phyloP scores from a whole-genome alignment of 2,888 invertebrate genomes.

The Metopia argyrocephala region DNA sequence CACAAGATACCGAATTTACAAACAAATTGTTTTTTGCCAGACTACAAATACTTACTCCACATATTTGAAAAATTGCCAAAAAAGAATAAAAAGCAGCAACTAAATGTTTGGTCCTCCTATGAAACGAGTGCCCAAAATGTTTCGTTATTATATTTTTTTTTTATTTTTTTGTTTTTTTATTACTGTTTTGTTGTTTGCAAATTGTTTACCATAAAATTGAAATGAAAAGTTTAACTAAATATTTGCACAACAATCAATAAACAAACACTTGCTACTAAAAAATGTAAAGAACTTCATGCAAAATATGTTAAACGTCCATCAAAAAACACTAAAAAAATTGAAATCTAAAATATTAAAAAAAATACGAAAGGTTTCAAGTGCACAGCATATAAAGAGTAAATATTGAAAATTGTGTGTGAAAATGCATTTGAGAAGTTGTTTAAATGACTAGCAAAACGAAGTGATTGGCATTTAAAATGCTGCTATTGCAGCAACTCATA shows the following conservation, averaged over 20 bases:
- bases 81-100: too few species aligned
- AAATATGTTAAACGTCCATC: not conserved
- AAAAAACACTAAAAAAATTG: not conserved
- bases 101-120: too few species aligned
- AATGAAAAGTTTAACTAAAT: conserved; percentile 10
- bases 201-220: not conserved
- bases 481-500: not conserved
- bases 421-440: not conserved
- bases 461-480: not conserved
- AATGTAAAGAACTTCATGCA: too few species aligned
- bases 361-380: not conserved
- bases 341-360: too few species aligned
- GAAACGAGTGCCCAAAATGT: too few species aligned
- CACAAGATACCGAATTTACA: too few species aligned
- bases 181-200: not conserved
- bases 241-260: not conserved
- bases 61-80: too few species aligned
- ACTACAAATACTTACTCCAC: too few species aligned
- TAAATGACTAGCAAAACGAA: not conserved
- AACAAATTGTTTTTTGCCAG: too few species aligned
- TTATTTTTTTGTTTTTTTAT: too few species aligned
- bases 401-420: not conserved
- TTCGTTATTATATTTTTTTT: too few species aligned
- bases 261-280: not conserved
- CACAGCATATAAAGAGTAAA: not conserved